Conservation (phyloP, 37 sponge, comb jelly and placozoan species). For the Ephydatia muelleri region DNA sequence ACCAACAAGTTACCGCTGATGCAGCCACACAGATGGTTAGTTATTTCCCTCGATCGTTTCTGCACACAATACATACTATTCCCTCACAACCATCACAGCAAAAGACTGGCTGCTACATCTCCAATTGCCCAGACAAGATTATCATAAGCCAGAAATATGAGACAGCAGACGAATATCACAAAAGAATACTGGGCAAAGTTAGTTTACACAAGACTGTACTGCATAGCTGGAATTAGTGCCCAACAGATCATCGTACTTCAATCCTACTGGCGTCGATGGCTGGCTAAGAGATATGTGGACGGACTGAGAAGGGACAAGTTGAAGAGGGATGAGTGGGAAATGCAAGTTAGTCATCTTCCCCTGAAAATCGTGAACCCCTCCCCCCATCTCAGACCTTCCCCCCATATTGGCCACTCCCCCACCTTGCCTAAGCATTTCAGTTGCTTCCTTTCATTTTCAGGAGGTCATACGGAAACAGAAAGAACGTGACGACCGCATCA, state of each 20-base stretch:
- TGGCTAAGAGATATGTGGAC: conserved; percentile 71
- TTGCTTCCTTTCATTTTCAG: conserved; percentile 2
- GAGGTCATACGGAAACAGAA: conserved; percentile 26
- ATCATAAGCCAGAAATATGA: conserved; percentile 63
- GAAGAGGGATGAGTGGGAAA: conserved; percentile 69
- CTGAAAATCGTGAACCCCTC: too few relatives aligned
- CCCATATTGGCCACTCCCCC: too few relatives aligned
- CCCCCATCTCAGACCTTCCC: too few relatives aligned
- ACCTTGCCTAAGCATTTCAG: too few relatives aligned
- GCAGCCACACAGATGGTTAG: conserved; percentile 94
- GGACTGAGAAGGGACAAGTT: conserved; percentile 55
- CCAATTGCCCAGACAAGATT: conserved; percentile 47
- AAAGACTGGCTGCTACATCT: conserved; percentile 77
- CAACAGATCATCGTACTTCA: conserved; percentile 83
- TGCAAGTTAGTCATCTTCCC: background rate
- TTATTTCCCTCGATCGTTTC: background rate
- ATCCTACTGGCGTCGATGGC: conserved; percentile 82
- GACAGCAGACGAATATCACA: conserved; percentile 82
- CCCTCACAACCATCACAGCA: conserved; percentile 41
- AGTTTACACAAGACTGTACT: background rate
- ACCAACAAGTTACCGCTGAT: conserved; percentile 79
- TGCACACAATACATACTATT: background rate
- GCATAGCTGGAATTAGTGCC: background rate
- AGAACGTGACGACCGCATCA: conserved; percentile 75
- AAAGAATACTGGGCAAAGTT: conserved; percentile 68